phyloP scores from a whole-genome alignment of 2,888 invertebrate genomes.

The Hetaerina titia region DNA sequence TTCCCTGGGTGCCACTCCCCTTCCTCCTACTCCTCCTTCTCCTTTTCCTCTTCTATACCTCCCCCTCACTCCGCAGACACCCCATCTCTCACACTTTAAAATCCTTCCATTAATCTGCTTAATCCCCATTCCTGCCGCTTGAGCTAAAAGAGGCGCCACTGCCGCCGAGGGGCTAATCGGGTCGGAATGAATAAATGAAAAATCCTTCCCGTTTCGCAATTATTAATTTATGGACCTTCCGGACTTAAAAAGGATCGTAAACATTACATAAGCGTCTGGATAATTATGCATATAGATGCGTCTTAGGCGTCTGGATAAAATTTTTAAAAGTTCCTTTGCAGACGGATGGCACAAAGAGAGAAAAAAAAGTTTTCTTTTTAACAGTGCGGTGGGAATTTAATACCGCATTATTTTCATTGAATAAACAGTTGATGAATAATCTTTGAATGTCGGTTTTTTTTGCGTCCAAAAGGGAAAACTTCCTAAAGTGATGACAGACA shows the following conservation, averaged over 20 bases:
- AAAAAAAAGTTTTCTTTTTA: neutral
- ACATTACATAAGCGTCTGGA: neutral
- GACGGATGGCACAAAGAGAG: neutral
- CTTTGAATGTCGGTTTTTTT: neutral
- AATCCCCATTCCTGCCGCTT: conserved; percentile 28
- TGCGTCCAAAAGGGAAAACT: neutral
- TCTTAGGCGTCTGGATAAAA: neutral
- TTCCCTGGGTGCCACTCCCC: neutral
- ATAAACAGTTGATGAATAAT: neutral
- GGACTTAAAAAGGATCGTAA: neutral
- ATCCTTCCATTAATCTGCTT: conserved; percentile 24
- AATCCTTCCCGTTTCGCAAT: neutral
- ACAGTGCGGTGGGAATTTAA: neutral
- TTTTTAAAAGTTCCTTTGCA: neutral
- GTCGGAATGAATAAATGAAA: conserved; percentile 21
- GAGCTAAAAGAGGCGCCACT: neutral
- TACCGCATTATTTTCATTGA: neutral
- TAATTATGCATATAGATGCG: neutral
- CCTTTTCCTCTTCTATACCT: neutral
- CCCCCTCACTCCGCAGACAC: too few species aligned
- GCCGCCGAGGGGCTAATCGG: neutral
- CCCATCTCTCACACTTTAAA: neutral
- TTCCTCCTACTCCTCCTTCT: neutral
- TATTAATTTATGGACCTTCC: neutral
- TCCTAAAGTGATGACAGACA: neutral